Conservation (phyloP, 2,888 invertebrate genomes). For the Drosophila infuscata region DNA sequence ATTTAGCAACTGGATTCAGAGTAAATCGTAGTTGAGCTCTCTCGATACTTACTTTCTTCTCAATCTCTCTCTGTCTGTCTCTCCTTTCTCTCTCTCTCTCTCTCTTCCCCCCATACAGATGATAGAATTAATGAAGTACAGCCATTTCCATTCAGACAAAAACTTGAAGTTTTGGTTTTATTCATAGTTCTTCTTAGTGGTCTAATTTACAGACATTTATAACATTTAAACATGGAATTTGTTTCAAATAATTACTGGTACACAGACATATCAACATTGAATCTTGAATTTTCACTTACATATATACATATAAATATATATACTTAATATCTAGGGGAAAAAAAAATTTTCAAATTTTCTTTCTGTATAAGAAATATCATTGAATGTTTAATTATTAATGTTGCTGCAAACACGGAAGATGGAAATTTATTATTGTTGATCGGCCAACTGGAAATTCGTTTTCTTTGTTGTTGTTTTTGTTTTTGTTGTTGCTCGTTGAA, state of each 20-base stretch:
- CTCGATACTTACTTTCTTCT: neutral
- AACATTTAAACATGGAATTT: slow-evolving; percentile 52
- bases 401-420: slow-evolving; percentile 24
- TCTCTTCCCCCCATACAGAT: neutral
- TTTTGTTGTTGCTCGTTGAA: slow-evolving; percentile 26
- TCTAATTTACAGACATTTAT: slow-evolving; percentile 46
- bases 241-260: slow-evolving; percentile 56
- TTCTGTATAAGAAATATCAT: slow-evolving; percentile 33
- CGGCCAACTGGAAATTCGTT: slow-evolving; percentile 43
- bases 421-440: slow-evolving; percentile 28
- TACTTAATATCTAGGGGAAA: slow-evolving; percentile 6
- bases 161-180: slow-evolving; percentile 55
- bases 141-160: slow-evolving; percentile 60
- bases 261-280: slow-evolving; percentile 66
- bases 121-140: neutral
- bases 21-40: neutral
- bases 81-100: neutral
- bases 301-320: slow-evolving; percentile 7
- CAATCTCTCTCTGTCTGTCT: neutral
- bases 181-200: slow-evolving; percentile 30
- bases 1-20: neutral
- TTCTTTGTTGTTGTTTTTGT: slow-evolving; percentile 20
- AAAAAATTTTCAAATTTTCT: slow-evolving; percentile 26
- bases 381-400: slow-evolving; percentile 25
- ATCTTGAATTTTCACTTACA: slow-evolving; percentile 34